Evolutionary conservation across 2,797 vertebrate species (phyloP), one percentile per base, ranked within the genome.

Genomic region (Cyprinella venusta): DNA sequence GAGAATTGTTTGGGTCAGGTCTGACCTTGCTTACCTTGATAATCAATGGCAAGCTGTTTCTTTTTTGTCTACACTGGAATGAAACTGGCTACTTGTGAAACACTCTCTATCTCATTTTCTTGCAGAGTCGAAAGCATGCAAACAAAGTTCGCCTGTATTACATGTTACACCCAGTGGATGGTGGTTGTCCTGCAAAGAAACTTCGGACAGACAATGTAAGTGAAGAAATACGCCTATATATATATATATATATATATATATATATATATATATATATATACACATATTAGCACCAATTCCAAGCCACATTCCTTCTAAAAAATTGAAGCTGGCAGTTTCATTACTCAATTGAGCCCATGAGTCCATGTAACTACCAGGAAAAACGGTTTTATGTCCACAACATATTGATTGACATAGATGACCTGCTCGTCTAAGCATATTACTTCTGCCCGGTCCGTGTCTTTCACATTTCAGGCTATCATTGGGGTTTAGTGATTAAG

Each of bases 81-180:
- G n/a, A 68, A 84, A 64, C 40, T 45, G 77, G 38, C 36, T 36
- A 15, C 12, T 80, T 70, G 67, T n/a, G 15, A 65, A 82, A 42
- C 4, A 72, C 16, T 65, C 59, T 74, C 33, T 16, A 64, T 89
- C 7, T 81, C 16, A 89, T 68, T 89, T 85, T 76, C 92, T 77
- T 76, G 19, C 52, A 97, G 96, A 98, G 97, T 91, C 96, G 97
- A 91, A 98, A 98, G 90, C 97, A 98, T 81, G 96, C 97, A 80
- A 98, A 97, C 91, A 98, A 99, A 92, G 97, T 98, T 61, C 95
- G 97, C 0, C 95, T 99, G 79, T 99, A 98, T 91, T 97, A 98
- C 89, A 99, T 99, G 97, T 94, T 99, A 48, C 97, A 98, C 84
- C 97, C 97, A 15, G 76, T 94, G 83, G 97, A 99, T 0, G 97